Evolutionary conservation across 1,140 invertebrate species (phyloP).

Genomic region (Euglossa dilemma): DNA sequence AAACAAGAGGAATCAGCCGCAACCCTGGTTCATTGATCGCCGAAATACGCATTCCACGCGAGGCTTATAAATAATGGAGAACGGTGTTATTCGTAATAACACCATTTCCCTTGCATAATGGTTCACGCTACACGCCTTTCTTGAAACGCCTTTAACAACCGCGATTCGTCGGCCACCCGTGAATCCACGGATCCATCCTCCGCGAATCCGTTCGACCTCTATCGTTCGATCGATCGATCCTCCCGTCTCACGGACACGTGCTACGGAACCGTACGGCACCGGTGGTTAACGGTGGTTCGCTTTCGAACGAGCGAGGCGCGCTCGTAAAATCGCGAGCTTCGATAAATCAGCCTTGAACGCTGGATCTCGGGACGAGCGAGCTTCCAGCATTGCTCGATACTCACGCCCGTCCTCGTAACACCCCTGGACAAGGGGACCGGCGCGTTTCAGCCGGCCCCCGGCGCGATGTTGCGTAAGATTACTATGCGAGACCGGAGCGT

Average conservation of each 20-base stretch:
- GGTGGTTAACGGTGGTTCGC: slow-evolving; percentile 42
- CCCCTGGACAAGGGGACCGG: background rate
- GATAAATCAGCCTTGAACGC: slow-evolving; percentile 11
- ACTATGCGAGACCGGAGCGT: slow-evolving; percentile 29
- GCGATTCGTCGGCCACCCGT: background rate
- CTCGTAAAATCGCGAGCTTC: slow-evolving; percentile 17
- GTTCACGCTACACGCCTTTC: background rate
- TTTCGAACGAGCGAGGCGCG: background rate
- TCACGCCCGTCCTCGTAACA: background rate
- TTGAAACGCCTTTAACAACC: background rate
- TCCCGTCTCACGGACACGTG: slow-evolving; percentile 10
- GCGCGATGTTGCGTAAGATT: slow-evolving; percentile 59
- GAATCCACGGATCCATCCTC: slow-evolving; percentile 21
- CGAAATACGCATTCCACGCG: background rate
- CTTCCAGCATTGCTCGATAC: background rate
- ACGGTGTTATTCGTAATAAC: background rate
- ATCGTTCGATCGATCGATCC: slow-evolving; percentile 32
- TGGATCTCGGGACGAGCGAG: no score
- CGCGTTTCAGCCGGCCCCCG: background rate
- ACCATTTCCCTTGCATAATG: background rate
- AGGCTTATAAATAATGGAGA: background rate
- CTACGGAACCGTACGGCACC: background rate
- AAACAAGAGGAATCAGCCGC: background rate
- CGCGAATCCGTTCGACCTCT: slow-evolving; percentile 20
- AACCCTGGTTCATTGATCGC: background rate